Percentiles rank a stretch among this genome's conserved stretches.
Conservation (phyloP, 1,140 invertebrate species). For the Eufriesea mexicana region DNA sequence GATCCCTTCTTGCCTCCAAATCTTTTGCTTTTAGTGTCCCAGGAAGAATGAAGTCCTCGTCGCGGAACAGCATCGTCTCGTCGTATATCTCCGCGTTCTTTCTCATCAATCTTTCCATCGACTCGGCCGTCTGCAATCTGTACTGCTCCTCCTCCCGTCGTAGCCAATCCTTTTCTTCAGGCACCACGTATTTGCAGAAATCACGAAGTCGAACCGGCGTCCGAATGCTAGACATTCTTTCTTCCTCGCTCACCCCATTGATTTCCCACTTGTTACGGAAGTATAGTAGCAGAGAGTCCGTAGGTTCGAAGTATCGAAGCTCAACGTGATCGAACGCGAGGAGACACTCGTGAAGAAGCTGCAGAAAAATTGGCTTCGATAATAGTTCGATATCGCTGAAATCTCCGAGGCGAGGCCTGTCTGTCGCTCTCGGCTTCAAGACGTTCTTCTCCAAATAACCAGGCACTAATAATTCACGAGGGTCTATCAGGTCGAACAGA, state of each 20-base stretch:
- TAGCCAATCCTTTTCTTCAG: conserved; percentile 82
- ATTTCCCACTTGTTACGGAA: conserved; percentile 79
- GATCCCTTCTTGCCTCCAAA: not conserved
- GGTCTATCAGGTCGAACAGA: conserved; percentile 56
- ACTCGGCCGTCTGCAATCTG: conserved; percentile 24
- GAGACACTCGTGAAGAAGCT: conserved; percentile 78
- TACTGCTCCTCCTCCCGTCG: conserved; percentile 75
- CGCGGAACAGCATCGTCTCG: conserved; percentile 50
- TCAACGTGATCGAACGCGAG: conserved; percentile 78
- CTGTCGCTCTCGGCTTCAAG: not conserved
- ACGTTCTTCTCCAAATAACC: conserved; percentile 50
- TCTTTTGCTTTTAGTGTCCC: conserved; percentile 55
- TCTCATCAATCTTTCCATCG: conserved; percentile 60
- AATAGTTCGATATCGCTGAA: conserved; percentile 67
- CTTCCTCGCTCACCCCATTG: conserved; percentile 72
- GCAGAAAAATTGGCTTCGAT: conserved; percentile 53
- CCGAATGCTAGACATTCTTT: conserved; percentile 78
- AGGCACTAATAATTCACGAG: conserved; percentile 54
- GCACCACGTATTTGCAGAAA: conserved; percentile 83
- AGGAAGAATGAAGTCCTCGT: conserved; percentile 64
- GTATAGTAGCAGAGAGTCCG: conserved; percentile 79
- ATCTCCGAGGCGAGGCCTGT: conserved; percentile 56
- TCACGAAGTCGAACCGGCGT: conserved; percentile 83
- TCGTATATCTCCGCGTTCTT: conserved; percentile 33
- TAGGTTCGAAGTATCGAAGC: conserved; percentile 75